phyloP scores from a whole-genome alignment of 2,113 vertebrate species.

The Cichladusa arquata region DNA sequence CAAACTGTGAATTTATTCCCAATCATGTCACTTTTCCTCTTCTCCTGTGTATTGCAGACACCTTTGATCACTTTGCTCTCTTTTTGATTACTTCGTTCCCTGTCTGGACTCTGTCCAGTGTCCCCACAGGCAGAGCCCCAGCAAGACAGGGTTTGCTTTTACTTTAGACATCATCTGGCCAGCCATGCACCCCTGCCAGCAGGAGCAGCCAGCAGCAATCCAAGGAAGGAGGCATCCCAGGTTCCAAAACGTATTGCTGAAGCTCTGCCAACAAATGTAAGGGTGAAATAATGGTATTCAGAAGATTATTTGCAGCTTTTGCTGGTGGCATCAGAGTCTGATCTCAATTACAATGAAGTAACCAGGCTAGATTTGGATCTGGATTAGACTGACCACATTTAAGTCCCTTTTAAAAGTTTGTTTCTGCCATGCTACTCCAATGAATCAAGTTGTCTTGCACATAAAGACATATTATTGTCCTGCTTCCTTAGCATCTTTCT shows the following conservation, averaged over 20 bases:
- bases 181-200: neutral
- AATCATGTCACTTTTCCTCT: neutral
- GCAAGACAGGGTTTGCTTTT: neutral
- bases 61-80: neutral
- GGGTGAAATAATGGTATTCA: neutral
- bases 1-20: neutral
- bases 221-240: neutral
- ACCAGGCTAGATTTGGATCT: neutral
- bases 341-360: constrained; percentile 27
- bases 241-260: neutral
- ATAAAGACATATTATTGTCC: constrained; percentile 21
- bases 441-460: constrained; percentile 27
- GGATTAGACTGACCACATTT: constrained; percentile 37
- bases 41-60: neutral
- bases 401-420: constrained; percentile 15
- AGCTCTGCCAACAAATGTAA: neutral
- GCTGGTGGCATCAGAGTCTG: constrained; percentile 12
- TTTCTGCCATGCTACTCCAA: neutral
- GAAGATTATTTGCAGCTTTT: neutral
- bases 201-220: neutral
- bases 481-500: constrained; percentile 16
- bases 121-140: neutral
- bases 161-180: neutral
- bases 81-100: neutral
- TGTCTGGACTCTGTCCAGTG: neutral